Evolutionary conservation across 2,797 vertebrate species (phyloP).

Genomic region (Microctenopoma steveboyesi): DNA sequence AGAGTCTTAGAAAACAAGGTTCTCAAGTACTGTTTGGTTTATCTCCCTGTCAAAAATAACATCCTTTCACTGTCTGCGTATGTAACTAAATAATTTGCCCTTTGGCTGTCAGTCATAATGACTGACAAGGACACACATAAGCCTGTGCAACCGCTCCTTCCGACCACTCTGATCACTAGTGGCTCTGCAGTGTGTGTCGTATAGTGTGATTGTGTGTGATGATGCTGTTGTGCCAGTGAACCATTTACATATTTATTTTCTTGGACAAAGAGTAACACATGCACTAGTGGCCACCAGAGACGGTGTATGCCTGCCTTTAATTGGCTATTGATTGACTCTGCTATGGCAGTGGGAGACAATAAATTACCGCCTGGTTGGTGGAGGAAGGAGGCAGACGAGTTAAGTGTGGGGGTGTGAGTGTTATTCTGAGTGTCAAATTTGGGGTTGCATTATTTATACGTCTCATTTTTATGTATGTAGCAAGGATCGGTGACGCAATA

Average conservation of each 20-base stretch:
- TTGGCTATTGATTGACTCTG: conserved; percentile 83
- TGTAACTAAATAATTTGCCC: conserved; percentile 20
- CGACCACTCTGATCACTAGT: conserved; percentile 49
- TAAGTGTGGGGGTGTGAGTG: conserved; percentile 24
- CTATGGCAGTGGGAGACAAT: conserved; percentile 65
- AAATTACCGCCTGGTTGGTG: conserved; percentile 70
- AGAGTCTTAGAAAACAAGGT: neutral
- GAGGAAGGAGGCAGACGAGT: conserved; percentile 39
- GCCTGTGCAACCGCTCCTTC: conserved; percentile 17
- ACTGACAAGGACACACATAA: conserved; percentile 11
- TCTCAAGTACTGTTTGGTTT: neutral
- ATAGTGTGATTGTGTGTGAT: too few species aligned
- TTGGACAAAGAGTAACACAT: conserved; percentile 45
- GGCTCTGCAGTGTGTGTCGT: conserved; percentile 18
- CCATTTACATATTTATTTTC: conserved; percentile 79
- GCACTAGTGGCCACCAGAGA: conserved; percentile 55
- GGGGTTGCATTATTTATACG: conserved; percentile 69
- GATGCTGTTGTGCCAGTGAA: conserved; percentile 35
- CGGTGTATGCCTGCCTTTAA: conserved; percentile 68
- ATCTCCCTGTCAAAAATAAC: neutral
- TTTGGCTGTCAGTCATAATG: conserved; percentile 30
- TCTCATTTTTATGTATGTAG: conserved; percentile 74
- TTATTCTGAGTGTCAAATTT: conserved; percentile 50
- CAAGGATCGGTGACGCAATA: conserved; percentile 63
- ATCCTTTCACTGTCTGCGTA: neutral